Evolutionary conservation across 2,797 vertebrate genomes (phyloP).

Genomic region (Lepilemur septentrionalis): DNA sequence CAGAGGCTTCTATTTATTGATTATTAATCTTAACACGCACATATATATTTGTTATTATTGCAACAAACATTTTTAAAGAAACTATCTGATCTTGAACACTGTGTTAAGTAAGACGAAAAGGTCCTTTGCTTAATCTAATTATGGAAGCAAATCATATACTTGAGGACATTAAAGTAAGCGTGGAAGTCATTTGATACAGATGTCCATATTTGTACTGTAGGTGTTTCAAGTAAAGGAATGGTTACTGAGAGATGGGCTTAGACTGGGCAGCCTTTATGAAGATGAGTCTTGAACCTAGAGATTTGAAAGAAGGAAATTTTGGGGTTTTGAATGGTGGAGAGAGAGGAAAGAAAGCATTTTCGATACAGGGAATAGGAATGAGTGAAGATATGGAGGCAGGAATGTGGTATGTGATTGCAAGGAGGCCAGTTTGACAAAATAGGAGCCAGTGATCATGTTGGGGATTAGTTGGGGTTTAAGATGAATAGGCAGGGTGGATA

Average conservation of each 20-base stretch:
- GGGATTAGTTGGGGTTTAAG: background rate
- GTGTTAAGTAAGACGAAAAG: background rate
- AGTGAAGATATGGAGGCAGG: background rate
- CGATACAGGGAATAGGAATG: background rate
- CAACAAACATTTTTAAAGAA: background rate
- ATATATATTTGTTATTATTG: background rate
- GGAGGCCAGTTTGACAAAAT: background rate
- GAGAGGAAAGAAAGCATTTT: background rate
- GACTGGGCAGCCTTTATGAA: background rate
- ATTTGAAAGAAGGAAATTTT: slow-evolving; percentile 4
- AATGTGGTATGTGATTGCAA: slow-evolving; percentile 12
- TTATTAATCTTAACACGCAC: background rate
- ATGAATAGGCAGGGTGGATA: slow-evolving; percentile 15
- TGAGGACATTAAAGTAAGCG: background rate
- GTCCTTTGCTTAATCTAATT: background rate
- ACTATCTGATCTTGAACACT: background rate
- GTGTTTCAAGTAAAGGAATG: slow-evolving; percentile 2
- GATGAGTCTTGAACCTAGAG: background rate
- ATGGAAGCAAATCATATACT: background rate
- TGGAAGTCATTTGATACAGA: background rate
- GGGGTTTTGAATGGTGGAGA: background rate
- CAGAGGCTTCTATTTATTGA: background rate
- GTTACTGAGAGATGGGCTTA: background rate
- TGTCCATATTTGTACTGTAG: background rate
- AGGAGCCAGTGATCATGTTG: background rate